phyloP scores from a whole-genome alignment of 2,113 vertebrate species.

The Chrysochloris asiatica region DNA sequence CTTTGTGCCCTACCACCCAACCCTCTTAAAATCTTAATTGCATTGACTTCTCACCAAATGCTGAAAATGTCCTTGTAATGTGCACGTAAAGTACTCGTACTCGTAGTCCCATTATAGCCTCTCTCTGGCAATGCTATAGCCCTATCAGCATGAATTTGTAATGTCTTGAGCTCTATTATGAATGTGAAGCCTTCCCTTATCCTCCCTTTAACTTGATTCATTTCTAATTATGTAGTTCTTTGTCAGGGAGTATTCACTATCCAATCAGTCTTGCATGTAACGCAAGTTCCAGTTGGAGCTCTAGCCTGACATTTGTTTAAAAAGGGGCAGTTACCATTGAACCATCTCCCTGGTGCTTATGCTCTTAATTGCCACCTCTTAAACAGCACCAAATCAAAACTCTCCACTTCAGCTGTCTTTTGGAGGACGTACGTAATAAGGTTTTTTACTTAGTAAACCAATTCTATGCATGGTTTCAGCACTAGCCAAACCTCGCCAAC shows the following conservation, averaged over 20 bases:
- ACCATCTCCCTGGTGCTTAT: constrained; percentile 80
- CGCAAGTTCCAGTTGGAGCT: constrained; percentile 77
- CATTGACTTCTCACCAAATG: constrained; percentile 72
- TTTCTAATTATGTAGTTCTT: constrained; percentile 80
- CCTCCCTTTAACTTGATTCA: constrained; percentile 62
- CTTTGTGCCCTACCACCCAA: constrained; percentile 73
- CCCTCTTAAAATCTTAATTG: constrained; percentile 67
- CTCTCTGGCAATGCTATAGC: constrained; percentile 72
- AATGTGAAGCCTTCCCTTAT: constrained; percentile 38
- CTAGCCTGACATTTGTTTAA: constrained; percentile 65
- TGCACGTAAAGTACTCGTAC: constrained; percentile 75
- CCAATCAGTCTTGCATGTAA: constrained; percentile 79
- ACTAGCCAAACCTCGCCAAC: constrained; percentile 85
- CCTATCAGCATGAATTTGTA: constrained; percentile 80
- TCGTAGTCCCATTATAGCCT: constrained; percentile 72
- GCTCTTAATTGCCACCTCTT: constrained; percentile 77
- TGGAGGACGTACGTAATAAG: constrained; percentile 88
- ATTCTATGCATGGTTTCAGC: constrained; percentile 87
- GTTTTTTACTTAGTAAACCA: constrained; percentile 81
- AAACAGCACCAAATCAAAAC: constrained; percentile 78
- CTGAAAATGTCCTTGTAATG: constrained; percentile 78
- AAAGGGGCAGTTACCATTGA: constrained; percentile 75
- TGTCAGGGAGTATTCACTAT: constrained; percentile 72
- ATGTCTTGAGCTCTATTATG: constrained; percentile 79
- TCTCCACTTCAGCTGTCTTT: constrained; percentile 74